These are phyloP conservation scores for Argyresthia albistria DNA, from an alignment of 2,888 invertebrate species.

Conservation along the genomic window DNA sequence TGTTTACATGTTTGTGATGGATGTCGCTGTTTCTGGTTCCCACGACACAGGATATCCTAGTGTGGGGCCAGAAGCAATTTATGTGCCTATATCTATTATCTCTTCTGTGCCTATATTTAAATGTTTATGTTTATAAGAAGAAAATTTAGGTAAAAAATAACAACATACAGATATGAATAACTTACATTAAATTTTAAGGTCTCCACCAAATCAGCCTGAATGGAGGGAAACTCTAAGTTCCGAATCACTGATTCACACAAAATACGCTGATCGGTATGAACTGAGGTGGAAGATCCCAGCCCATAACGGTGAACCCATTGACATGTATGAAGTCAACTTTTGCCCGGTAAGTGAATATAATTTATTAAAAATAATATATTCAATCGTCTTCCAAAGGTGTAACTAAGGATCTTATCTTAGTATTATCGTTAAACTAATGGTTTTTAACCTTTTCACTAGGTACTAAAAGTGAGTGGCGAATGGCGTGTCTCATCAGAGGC, in stretches of 20 bases:
- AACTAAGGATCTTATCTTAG: background rate
- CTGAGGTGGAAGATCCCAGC: slow-evolving; percentile 88
- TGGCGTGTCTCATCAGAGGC: slow-evolving; percentile 72
- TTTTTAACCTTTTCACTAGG: slow-evolving; percentile 59
- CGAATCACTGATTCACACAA: slow-evolving; percentile 57
- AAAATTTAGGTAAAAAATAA: no score
- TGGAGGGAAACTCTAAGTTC: slow-evolving; percentile 55
- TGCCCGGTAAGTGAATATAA: slow-evolving; percentile 76
- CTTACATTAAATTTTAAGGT: slow-evolving; percentile 39
- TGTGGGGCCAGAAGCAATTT: no score
- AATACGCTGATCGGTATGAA: slow-evolving; percentile 84
- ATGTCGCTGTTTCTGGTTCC: no score
- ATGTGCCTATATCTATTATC: no score
- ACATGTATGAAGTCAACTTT: slow-evolving; percentile 84
- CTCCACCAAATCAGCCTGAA: slow-evolving; percentile 78
- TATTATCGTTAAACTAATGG: no score
- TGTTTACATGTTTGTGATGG: no score
- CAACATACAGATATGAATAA: no score
- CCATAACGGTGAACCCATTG: slow-evolving; percentile 92
- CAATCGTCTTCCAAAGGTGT: no score
- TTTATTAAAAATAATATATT: background rate
- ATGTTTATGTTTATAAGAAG: no score
- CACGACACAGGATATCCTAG: no score
- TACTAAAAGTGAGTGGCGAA: slow-evolving; percentile 76
- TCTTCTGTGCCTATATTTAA: no score